Evolutionary conservation across 2,797 vertebrate genomes (phyloP).

Genomic region (Caiman crocodilus): DNA sequence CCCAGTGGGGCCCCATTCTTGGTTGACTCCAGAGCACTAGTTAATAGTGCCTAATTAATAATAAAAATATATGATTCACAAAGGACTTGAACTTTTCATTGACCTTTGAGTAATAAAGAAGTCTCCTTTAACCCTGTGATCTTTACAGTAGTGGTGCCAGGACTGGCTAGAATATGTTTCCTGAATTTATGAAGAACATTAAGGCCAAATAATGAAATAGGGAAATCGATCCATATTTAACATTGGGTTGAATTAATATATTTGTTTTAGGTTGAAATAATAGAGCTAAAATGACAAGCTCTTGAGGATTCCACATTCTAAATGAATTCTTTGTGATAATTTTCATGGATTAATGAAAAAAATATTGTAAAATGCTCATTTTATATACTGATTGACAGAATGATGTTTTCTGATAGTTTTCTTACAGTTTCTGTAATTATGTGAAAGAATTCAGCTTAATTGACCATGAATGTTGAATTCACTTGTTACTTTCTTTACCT

Average conservation of each 20-base stretch:
- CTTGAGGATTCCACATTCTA: neutral
- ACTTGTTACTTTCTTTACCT: neutral
- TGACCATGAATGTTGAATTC: conserved; percentile 5
- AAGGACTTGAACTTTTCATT: too few species aligned
- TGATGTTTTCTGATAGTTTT: neutral
- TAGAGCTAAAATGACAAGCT: neutral
- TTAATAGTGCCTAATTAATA: too few species aligned
- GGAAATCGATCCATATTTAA: too few species aligned
- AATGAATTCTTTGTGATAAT: neutral
- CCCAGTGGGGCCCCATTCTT: too few species aligned
- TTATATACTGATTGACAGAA: neutral
- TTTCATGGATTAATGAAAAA: neutral
- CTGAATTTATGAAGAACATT: too few species aligned
- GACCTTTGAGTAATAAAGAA: neutral
- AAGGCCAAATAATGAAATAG: too few species aligned
- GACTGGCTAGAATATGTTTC: neutral
- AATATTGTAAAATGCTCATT: neutral
- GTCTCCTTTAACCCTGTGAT: neutral
- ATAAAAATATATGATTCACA: too few species aligned
- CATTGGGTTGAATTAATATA: too few species aligned
- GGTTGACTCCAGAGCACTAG: too few species aligned
- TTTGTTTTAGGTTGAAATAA: neutral
- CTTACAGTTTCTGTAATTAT: neutral
- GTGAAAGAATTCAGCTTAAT: conserved; percentile 25
- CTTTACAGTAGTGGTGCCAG: neutral